Evolutionary conservation across 2,888 invertebrate species (phyloP).

Genomic region (Lamellibrachia columna): DNA sequence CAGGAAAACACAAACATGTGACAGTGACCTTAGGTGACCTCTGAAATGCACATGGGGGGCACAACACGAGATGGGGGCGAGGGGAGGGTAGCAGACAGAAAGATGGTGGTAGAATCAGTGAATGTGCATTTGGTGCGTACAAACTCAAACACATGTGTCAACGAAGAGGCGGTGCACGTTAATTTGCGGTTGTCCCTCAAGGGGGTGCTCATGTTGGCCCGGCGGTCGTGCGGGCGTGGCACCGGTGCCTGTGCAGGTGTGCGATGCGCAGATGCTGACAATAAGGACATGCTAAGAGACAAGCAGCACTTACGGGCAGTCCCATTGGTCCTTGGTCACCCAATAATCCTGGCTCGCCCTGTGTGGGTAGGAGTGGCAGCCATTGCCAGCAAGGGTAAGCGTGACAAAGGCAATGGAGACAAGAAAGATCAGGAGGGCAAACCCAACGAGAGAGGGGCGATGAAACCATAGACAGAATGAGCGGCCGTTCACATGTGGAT

Average conservation of each 20-base stretch:
- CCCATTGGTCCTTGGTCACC: slow-evolving; percentile 95
- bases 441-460: neutral
- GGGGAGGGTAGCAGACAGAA: neutral
- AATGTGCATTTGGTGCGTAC: slow-evolving; percentile 12
- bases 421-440: neutral
- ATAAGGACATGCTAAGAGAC: slow-evolving; percentile 11
- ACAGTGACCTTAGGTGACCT: neutral
- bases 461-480: neutral
- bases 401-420: neutral
- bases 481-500: neutral
- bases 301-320: slow-evolving; percentile 81
- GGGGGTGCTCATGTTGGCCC: neutral
- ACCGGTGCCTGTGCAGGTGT: neutral
- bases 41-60: neutral
- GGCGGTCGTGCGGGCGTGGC: neutral
- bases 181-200: neutral
- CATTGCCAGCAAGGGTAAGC: slow-evolving; percentile 19
- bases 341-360: slow-evolving; percentile 35
- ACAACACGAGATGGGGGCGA: neutral
- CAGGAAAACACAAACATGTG: neutral
- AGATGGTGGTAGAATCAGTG: slow-evolving; percentile 8
- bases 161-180: slow-evolving; percentile 7
- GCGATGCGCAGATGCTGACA: neutral
- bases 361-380: slow-evolving; percentile 68
- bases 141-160: neutral